These are phyloP conservation scores for Hycleus cichorii DNA, from an alignment of 1,140 invertebrate species.

Conservation along the genomic window DNA sequence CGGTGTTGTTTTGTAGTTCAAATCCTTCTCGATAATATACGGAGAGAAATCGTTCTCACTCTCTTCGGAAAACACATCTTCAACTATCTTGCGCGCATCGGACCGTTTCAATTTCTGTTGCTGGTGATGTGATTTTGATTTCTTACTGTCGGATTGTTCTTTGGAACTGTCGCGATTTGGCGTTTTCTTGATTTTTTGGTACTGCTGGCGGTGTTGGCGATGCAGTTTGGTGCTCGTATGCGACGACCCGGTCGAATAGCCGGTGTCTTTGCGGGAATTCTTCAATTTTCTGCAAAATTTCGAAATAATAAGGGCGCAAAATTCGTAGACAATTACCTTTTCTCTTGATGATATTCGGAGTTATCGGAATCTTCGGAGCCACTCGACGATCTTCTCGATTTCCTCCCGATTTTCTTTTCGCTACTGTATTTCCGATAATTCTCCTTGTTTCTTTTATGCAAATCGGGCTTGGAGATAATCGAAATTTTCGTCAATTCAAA, in stretches of 20 bases:
- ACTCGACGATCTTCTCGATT: too few relatives aligned
- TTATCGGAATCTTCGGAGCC: too few relatives aligned
- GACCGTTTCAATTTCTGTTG: slow-evolving; percentile 34
- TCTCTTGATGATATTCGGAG: too few relatives aligned
- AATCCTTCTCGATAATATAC: slow-evolving; percentile 18
- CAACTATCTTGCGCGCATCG: slow-evolving; percentile 19
- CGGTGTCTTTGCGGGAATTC: slow-evolving; percentile 50
- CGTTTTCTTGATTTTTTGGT: slow-evolving; percentile 14
- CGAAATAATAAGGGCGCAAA: too few relatives aligned
- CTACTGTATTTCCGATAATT: slow-evolving; percentile 9
- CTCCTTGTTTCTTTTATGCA: slow-evolving; percentile 26
- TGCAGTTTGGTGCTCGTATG: slow-evolving; percentile 41
- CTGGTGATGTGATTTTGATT: slow-evolving; percentile 26
- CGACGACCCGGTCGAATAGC: slow-evolving; percentile 57
- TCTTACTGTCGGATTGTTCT: slow-evolving; percentile 11
- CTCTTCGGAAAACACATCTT: slow-evolving; percentile 29
- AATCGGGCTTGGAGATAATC: slow-evolving; percentile 49
- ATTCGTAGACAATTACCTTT: too few relatives aligned
- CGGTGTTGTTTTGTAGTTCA: neutral
- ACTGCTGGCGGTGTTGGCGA: neutral
- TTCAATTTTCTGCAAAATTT: slow-evolving; percentile 32
- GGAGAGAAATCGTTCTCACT: slow-evolving; percentile 28
- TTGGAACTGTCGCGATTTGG: slow-evolving; percentile 18
- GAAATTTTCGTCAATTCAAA: slow-evolving; percentile 46
- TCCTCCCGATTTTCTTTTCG: neutral